Evolutionary conservation across 2,113 vertebrate species (phyloP), one percentile per base, ranked within the genome.

Genomic region (Callipepla squamata): DNA sequence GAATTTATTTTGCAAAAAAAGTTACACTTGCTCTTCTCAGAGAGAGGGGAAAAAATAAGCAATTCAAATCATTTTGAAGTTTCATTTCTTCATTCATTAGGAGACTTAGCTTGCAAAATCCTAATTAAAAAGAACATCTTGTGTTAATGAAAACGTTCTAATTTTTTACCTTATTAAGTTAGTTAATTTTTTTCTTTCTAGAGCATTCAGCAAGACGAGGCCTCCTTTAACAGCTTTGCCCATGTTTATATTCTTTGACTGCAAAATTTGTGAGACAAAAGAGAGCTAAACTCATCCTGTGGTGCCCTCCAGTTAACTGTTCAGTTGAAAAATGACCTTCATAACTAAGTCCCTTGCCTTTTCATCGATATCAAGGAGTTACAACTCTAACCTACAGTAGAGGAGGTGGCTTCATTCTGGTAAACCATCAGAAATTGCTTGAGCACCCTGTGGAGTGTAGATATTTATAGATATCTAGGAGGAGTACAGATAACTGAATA

Each of bases 321-420:
- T 97, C 97, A 91, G 88, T 97, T 98, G 98, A 98, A 98, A 98
- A 98, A 98, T 97, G 97, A 97, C 97, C 97, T 98, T 98, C 97
- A 98, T 98, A 98, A 98, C 92, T 82, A 95, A 97, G 88, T 96
- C 95, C 92, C 96, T 91, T 95, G 95, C 95, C 92, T 97, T 94
- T 97, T 94, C 94, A 92, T 95, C 45, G 70, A 96, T 97, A 96
- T 90, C 95, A 91, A 96, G 96, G 89, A 93, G 93, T 92, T 92
- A 92, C 96, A 98, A 94, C 96, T 94, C 92, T 96, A 96, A 95
- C 94, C 92, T 95, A 92, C 90, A 94, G 96, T 94, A 96, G 94
- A 94, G 89, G 84, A 96, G 92, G 93, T 95, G 92, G 91, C 95
- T 96, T 91, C 96, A 96, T 91, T 86, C 92, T 95, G 94, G 93